Evolutionary conservation across 2,888 invertebrate genomes (phyloP), one percentile per base, ranked within the genome.

Genomic region (Ommatoiulus sabulosus): DNA sequence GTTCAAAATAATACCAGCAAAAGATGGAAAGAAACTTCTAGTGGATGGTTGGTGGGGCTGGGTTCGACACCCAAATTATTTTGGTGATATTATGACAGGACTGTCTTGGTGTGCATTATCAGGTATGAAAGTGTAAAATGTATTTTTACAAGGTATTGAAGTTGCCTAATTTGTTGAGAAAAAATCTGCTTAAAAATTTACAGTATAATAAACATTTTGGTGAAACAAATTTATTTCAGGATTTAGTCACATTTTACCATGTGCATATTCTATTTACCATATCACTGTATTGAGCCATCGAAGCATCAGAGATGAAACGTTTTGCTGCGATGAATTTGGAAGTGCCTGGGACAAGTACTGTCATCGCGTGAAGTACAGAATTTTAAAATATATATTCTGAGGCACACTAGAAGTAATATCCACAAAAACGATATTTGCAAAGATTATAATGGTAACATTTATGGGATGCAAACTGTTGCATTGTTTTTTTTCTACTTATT

Each of bases 21-120:
- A 89, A 5, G 90, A 91, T 15, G 97, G 97, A 15, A 96, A 95
- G 92, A 96, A 96, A 89, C 93, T 98, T 86, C 93, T 98, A 43
- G 94, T 95, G 4, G 95, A 96, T 12, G 95, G 96, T 7, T 94
- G 96, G 91, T 98, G 97, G 97, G 97, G 97, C 0, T 91, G 94
- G 20, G 93, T 97, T 8, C 95, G 97, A 89, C 97, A 98, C 93
- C 98, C 98, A 4, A 98, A 98, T 93, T 97, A 97, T 92, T 92
- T 96, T 15, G 98, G 97, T 0, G 97, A 97, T 91, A 95, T 98
- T 35, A 91, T 97, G 87, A 95, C 97, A 91, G 94, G 96, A 88
- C 92, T 95, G 88, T 94, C 95, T 0, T 93, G 94, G 92, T 92
- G 85, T 44, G 6, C 20, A 8, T 85, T n/a, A 15, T 15, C 85